These are phyloP conservation scores for Saguinus imperator DNA, from an alignment of 2,113 vertebrate genomes.

Conservation along the genomic window DNA sequence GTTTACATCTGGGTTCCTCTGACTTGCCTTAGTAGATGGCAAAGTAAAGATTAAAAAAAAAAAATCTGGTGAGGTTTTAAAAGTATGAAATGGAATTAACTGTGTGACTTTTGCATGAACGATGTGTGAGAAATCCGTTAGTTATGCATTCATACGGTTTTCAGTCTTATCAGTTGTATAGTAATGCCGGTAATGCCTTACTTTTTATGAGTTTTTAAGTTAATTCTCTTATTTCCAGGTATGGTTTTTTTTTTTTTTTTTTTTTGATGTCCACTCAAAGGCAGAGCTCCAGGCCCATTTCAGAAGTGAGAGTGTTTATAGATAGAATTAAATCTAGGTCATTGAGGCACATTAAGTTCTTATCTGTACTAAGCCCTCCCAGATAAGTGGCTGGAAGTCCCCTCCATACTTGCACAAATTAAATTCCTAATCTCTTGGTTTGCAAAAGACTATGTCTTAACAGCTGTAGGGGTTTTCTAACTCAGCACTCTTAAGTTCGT, in stretches of 20 bases:
- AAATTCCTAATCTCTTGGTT: constrained; percentile 57
- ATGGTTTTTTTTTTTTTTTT: background rate
- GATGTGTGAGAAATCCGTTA: background rate
- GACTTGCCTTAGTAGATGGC: background rate
- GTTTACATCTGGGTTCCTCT: background rate
- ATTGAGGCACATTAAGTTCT: constrained; percentile 63
- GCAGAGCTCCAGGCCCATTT: constrained; percentile 23
- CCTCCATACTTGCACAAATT: constrained; percentile 11
- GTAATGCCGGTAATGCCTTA: background rate
- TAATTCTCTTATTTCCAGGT: constrained; percentile 33
- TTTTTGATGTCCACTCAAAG: background rate
- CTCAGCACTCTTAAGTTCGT: constrained; percentile 21
- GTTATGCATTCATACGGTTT: background rate
- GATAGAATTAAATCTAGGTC: constrained; percentile 20
- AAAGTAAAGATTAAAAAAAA: background rate
- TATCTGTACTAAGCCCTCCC: constrained; percentile 19
- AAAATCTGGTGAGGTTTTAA: background rate
- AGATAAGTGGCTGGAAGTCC: constrained; percentile 23
- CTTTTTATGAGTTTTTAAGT: constrained; percentile 10
- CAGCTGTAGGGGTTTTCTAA: constrained; percentile 21
- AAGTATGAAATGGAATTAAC: constrained; percentile 25
- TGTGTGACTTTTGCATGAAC: background rate
- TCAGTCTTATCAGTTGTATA: background rate
- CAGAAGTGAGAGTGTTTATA: constrained; percentile 36
- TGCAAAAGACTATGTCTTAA: constrained; percentile 30